A percentile compares a stretch with the other conserved stretches of the same genome.
These are phyloP conservation scores for Lepidochrysops patricia DNA, from an alignment of 2,888 invertebrate genomes.

Conservation along the genomic window DNA sequence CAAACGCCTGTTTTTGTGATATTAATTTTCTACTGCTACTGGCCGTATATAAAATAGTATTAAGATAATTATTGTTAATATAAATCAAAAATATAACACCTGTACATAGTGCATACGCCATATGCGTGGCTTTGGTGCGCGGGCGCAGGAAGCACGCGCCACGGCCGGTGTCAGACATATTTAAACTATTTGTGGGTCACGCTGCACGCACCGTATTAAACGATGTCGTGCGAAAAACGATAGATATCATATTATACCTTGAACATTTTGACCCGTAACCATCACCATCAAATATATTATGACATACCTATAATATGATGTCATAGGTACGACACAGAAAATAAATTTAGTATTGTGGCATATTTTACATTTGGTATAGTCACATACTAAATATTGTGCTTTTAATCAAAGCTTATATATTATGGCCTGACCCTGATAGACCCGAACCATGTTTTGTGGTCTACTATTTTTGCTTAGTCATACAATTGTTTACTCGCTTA, in stretches of 20 bases:
- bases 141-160: constrained; percentile 60
- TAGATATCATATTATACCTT: background rate
- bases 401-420: background rate
- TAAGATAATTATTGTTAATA: background rate
- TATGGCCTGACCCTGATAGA: background rate
- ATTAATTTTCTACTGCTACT: too few relatives aligned
- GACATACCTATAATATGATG: background rate
- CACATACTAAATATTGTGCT: too few relatives aligned
- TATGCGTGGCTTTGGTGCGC: constrained; percentile 40
- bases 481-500: background rate
- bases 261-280: background rate
- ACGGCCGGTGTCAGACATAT: constrained; percentile 43
- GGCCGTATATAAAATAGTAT: background rate
- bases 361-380: too few relatives aligned
- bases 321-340: too few relatives aligned
- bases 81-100: background rate
- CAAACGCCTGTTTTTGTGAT: too few relatives aligned
- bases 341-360: too few relatives aligned
- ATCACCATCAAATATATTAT: background rate
- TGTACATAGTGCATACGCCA: constrained; percentile 29
- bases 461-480: background rate
- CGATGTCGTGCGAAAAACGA: background rate
- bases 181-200: constrained; percentile 44
- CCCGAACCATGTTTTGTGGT: background rate
- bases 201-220: constrained; percentile 21